Conservation (phyloP, 2,888 invertebrate genomes). For the Smittia aterrima region DNA sequence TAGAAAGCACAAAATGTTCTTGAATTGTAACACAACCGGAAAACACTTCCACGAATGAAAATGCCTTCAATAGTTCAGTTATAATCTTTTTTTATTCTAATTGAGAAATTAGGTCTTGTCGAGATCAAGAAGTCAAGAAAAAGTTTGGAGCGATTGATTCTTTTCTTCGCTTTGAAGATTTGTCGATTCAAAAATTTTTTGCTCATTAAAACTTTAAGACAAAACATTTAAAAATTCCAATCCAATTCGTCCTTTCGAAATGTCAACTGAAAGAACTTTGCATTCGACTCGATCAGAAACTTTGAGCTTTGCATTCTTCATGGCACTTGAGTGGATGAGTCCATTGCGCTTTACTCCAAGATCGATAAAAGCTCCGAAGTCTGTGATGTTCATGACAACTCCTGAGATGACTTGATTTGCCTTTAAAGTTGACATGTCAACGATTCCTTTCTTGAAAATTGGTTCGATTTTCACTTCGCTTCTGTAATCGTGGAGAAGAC, state of each 20-base stretch:
- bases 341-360: slow-evolving; percentile 72
- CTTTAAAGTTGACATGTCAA: slow-evolving; percentile 64
- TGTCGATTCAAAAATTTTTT: too few relatives aligned
- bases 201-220: neutral
- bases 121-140: too few relatives aligned
- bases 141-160: too few relatives aligned
- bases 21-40: too few relatives aligned
- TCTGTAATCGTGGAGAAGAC: slow-evolving; percentile 68
- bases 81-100: too few relatives aligned
- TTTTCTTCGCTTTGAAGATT: too few relatives aligned
- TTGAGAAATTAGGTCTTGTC: too few relatives aligned
- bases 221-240: too few relatives aligned
- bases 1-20: too few relatives aligned
- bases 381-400: slow-evolving; percentile 79
- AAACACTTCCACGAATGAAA: too few relatives aligned
- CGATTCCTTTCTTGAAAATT: slow-evolving; percentile 72
- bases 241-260: slow-evolving; percentile 59
- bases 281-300: slow-evolving; percentile 70
- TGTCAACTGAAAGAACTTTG: slow-evolving; percentile 61
- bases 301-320: slow-evolving; percentile 59
- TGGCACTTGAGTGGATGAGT: slow-evolving; percentile 65
- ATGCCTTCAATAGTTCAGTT: too few relatives aligned
- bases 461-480: slow-evolving; percentile 65
- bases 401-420: slow-evolving; percentile 66
- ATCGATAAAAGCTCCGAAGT: slow-evolving; percentile 91